Evolutionary conservation across 2,888 invertebrate species (phyloP).

Genomic region (Yponomeuta plumbellus): DNA sequence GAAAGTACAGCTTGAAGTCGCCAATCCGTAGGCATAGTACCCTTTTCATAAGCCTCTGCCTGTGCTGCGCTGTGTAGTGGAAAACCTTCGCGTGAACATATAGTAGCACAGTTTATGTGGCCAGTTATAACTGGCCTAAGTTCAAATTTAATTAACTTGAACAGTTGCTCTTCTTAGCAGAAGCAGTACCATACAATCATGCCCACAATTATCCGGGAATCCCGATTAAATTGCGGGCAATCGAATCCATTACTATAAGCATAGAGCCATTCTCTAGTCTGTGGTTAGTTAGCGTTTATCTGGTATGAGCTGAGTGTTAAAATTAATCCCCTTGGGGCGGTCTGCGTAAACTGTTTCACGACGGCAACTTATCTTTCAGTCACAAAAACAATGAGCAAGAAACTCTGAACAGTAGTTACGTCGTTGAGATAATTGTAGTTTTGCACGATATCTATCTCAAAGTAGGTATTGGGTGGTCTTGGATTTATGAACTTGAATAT

Average conservation of each 20-base stretch:
- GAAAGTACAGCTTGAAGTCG: too few relatives aligned
- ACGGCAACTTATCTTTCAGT: background rate
- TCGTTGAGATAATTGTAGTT: background rate
- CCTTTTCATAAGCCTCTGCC: too few relatives aligned
- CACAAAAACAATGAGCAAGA: background rate
- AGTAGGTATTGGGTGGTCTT: background rate
- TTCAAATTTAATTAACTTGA: constrained; percentile 5
- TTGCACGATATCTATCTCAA: background rate
- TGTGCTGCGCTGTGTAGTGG: too few relatives aligned
- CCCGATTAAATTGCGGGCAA: constrained; percentile 10
- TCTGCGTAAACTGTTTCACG: background rate
- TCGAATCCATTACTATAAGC: constrained; percentile 5
- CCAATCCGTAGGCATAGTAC: too few relatives aligned
- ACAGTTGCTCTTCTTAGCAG: constrained; percentile 1
- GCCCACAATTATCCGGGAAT: constrained; percentile 8
- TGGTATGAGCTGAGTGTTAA: constrained; percentile 5
- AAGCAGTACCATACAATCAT: constrained; percentile 6
- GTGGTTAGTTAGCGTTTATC: background rate
- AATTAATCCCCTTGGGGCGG: constrained; percentile 12
- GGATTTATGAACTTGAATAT: background rate
- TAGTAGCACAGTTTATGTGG: too few relatives aligned
- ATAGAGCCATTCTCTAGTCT: background rate
- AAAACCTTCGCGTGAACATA: too few relatives aligned
- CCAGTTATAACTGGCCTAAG: background rate
- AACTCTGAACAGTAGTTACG: background rate